Base-by-base conservation (phyloP, 2,888 invertebrate species). In the Leptothorax acervorum region DNA sequence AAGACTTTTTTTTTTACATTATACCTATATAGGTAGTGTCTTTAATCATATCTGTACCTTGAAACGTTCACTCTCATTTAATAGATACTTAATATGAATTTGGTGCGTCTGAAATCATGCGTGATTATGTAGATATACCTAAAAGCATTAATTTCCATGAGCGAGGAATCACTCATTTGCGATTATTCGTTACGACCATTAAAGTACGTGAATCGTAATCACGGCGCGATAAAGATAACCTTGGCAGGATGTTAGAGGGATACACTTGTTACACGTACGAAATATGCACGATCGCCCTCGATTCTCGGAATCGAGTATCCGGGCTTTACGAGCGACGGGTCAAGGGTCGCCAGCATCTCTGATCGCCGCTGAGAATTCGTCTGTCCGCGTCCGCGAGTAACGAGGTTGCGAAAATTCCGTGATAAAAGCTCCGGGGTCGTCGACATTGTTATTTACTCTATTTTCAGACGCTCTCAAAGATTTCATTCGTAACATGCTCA, bases 351-450 rank as follows among this genome's bases (percentile, higher is more conserved):
- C 55, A 51, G 12, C 62, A 63, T 78, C 66, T 68, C 60, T 48
- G 48, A 62, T 78, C 62, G 45, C 28, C 76, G 63, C 23, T 45
- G 68, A 76, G 60, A 81, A 81, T 81, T 81, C 60, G 73, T 81
- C 66, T 35, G 79, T 60, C 42, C 76, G 35, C 65, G 68, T 76
- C 12, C 18, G 45, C 31, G 78, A 28, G 18, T 18, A 66, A 57
- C 51, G 73, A 68, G 79, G 35, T 81, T 51, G 66, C 78, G 85
- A 89, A 89, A 89, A 83, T 89, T 68, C 65, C 0, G 9, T 55
- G 86, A 85, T 79, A 81, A 86, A 87, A 85, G 62, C 63, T 1
- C 2, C 48, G 60, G 15, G 82, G 87, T 89, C 86, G 65, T 84
- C 84, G 89, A 86, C 86, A 62, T 63, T 39, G 65, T 39, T 62